phyloP scores from a whole-genome alignment of 2,113 vertebrate genomes.

The Parus major region DNA sequence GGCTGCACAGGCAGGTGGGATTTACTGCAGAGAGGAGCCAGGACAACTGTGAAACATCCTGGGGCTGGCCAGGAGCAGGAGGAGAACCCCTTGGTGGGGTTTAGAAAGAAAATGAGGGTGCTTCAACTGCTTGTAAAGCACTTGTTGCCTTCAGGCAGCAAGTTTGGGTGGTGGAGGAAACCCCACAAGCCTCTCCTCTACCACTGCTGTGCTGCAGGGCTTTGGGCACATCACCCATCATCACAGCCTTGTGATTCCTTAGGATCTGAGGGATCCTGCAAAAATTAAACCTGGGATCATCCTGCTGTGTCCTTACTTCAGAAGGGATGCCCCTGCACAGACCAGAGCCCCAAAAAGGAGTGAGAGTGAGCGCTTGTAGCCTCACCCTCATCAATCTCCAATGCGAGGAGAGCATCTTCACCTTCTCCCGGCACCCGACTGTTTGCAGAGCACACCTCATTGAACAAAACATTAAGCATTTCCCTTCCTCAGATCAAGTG shows the following conservation, averaged over 20 bases:
- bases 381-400: neutral
- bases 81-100: neutral
- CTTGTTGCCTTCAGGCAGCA: accelerated
- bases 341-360: neutral
- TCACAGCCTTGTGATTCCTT: neutral
- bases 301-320: neutral
- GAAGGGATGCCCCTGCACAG: neutral
- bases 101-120: accelerated
- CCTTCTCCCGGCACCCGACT: neutral
- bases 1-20: neutral
- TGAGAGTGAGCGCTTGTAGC: neutral
- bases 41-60: neutral
- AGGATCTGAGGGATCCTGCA: neutral
- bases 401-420: neutral
- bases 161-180: neutral
- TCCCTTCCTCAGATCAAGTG: slow-evolving; percentile 48
- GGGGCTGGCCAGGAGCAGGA: neutral
- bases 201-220: neutral
- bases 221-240: neutral
- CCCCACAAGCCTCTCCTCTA: neutral
- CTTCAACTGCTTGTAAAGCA: neutral
- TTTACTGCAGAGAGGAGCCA: neutral
- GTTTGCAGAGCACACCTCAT: slow-evolving; percentile 62
- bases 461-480: slow-evolving; percentile 58
- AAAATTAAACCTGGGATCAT: neutral